Evolutionary conservation across 2,797 vertebrate genomes (phyloP), one percentile per base, ranked within the genome.

Genomic region (Enteromius trimaculatus): DNA sequence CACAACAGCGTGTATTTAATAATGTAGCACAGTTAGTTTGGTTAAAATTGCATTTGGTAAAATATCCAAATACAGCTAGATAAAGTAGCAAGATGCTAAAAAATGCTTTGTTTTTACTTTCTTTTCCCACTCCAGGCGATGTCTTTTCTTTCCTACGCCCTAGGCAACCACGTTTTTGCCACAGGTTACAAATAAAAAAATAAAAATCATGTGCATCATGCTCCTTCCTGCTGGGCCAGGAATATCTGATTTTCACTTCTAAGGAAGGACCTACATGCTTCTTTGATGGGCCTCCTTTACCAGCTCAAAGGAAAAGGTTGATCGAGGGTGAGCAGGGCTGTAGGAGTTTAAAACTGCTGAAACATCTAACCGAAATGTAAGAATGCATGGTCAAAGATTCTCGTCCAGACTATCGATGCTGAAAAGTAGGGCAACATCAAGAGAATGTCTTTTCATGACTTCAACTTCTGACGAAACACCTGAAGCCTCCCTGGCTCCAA

Each of bases 351-450:
- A 44, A 84, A 72, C n/a, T 72, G 83, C 80, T 85, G 66, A 81
- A 87, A 85, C 70, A 77, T 84, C 70, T 72, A 82, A 85, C 68
- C 1, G 17, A 71, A 78, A 72, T 60, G 78, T 77, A 72, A 66
- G 23, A 85, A 29, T 62, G 69, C 58, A 64, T 49, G 71, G 78
- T 77, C 62, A 80, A 68, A 84, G 49, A 80, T 72, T 84, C 53
- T 69, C 19, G 44, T 65, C 64, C 71, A 65, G 82, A 77, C 85
- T 66, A 68, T 68, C 76, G 69, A 76, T 76, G 80, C 79, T 79
- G 39, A 81, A 89, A 86, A 83, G 79, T 75, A 87, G 84, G 74
- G 39, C 77, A 82, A 76, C 79, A 81, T 83, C 77, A 83, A 84
- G 86, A 49, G 84, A 85, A 79, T 4, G 72, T 77, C 49, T 80